These are phyloP conservation scores for Ectemnius lituratus DNA, from an alignment of 2,888 invertebrate genomes.

Conservation along the genomic window DNA sequence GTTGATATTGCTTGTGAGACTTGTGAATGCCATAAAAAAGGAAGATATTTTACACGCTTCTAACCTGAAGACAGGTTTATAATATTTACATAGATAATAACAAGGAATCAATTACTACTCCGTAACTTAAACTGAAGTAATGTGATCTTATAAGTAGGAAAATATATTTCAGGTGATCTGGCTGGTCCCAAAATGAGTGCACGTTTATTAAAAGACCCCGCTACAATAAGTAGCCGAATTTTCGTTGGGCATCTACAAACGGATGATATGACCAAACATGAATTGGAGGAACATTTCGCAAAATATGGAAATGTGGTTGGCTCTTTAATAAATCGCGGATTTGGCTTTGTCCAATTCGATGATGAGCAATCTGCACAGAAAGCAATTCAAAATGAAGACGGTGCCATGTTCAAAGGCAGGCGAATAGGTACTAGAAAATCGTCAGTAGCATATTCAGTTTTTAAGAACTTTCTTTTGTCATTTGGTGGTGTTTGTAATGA, in stretches of 20 bases:
- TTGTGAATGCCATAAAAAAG: slow-evolving; percentile 4
- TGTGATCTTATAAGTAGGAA: not conserved
- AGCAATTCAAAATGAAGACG: slow-evolving; percentile 86
- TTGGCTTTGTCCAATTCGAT: slow-evolving; percentile 93
- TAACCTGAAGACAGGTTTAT: too few relatives aligned
- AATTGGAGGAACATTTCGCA: slow-evolving; percentile 87
- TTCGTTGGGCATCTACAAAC: slow-evolving; percentile 89
- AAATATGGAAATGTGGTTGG: slow-evolving; percentile 86
- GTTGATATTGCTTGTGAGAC: not conserved
- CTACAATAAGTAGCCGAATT: slow-evolving; percentile 86
- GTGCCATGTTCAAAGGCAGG: slow-evolving; percentile 85
- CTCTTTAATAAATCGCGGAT: slow-evolving; percentile 87
- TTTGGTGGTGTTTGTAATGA: slow-evolving; percentile 17
- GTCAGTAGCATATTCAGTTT: not conserved
- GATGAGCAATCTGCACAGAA: slow-evolving; percentile 86
- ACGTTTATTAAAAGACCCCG: slow-evolving; percentile 83
- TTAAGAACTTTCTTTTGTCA: not conserved
- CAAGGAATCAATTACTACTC: not conserved
- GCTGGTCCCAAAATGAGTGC: slow-evolving; percentile 53
- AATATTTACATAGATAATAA: not conserved
- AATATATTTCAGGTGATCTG: not conserved
- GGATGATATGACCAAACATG: slow-evolving; percentile 82
- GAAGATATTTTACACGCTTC: not conserved
- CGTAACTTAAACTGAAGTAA: not conserved
- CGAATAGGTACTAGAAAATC: slow-evolving; percentile 79